phyloP scores from a whole-genome alignment of 1,140 invertebrate genomes.

The Melitaea cinxia region DNA sequence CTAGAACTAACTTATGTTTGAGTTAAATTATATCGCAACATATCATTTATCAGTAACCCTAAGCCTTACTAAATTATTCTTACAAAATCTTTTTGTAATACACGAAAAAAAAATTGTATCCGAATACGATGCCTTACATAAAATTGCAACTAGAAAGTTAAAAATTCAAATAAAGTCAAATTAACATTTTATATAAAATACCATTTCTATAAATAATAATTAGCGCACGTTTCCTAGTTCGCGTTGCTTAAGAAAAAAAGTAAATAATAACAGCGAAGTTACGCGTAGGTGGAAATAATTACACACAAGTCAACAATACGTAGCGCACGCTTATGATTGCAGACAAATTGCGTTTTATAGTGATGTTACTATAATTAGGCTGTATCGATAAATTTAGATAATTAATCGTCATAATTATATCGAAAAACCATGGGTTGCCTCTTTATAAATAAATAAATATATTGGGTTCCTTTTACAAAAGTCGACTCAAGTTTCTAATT shows the following conservation, averaged over 20 bases:
- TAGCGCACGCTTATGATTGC: not conserved
- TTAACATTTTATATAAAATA: conserved; percentile 10
- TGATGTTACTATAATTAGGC: no score
- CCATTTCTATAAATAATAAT: conserved; percentile 16
- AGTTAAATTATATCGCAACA: no score
- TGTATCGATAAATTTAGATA: no score
- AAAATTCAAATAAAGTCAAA: not conserved
- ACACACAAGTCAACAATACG: conserved; percentile 9
- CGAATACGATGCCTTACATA: not conserved
- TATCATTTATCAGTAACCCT: not conserved
- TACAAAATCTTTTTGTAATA: not conserved
- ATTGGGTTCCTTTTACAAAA: no score
- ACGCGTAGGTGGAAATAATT: conserved; percentile 27
- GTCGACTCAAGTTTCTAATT: no score
- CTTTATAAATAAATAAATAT: no score
- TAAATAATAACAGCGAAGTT: conserved; percentile 22
- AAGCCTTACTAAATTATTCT: not conserved
- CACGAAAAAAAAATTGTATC: not conserved
- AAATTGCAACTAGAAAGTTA: not conserved
- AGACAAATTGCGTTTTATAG: no score
- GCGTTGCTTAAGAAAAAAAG: conserved; percentile 22
- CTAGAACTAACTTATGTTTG: no score
- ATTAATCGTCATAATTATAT: no score
- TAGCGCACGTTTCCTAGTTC: conserved; percentile 15
- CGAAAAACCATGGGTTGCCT: not conserved